A percentile compares a stretch with the other conserved stretches of the same genome.
phyloP scores from a whole-genome alignment of 2,888 invertebrate genomes.

The Pristionchus mayeri region DNA sequence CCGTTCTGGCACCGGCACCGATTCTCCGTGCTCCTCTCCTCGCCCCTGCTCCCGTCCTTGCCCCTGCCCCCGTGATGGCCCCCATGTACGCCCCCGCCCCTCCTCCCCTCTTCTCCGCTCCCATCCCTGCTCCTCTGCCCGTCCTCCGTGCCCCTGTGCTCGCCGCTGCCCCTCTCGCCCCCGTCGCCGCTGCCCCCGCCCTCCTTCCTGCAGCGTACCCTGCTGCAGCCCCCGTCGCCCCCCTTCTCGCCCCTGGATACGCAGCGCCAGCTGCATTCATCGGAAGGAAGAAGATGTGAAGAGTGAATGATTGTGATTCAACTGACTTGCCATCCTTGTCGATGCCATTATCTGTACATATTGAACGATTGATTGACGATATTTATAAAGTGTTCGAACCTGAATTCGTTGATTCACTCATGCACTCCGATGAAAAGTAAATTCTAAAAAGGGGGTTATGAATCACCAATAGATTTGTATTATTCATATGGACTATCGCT shows the following conservation, averaged over 20 bases:
- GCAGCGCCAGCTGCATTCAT: conserved; percentile 19
- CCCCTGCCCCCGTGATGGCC: neutral
- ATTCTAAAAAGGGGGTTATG: no score
- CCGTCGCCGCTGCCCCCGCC: neutral
- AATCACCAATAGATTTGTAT: no score
- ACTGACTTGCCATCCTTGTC: conserved; percentile 12
- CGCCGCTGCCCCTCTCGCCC: conserved; percentile 16
- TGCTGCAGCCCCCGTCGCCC: neutral
- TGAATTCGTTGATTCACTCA: neutral
- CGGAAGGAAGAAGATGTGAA: conserved; percentile 26
- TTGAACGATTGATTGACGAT: conserved; percentile 27
- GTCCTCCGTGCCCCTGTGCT: neutral
- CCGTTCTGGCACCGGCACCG: neutral
- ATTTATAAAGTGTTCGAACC: conserved; percentile 28
- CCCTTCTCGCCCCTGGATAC: conserved; percentile 33
- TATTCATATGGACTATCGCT: no score
- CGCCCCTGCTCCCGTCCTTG: neutral
- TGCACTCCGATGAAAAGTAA: neutral
- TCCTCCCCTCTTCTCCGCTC: neutral
- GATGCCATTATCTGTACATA: conserved; percentile 36
- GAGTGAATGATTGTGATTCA: neutral
- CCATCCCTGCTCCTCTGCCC: neutral
- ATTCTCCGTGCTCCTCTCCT: neutral
- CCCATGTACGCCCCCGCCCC: neutral
- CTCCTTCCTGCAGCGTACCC: neutral